Base-by-base conservation (phyloP, 2,797 vertebrate genomes). In the Coregonus ussuriensis region DNA sequence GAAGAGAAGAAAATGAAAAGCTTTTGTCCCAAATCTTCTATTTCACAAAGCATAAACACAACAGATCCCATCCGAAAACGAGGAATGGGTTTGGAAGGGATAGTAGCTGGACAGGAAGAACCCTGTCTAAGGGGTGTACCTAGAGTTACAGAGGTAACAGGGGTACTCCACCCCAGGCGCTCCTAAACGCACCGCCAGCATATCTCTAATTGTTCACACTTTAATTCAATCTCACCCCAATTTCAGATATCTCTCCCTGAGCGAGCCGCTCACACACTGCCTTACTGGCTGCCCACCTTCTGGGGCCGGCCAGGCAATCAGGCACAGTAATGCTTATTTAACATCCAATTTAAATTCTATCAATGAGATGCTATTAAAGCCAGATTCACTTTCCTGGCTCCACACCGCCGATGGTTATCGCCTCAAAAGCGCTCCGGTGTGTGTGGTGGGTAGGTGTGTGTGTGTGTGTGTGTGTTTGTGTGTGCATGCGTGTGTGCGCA, bases 301-400 rank as follows among this genome's bases (percentile, higher is more conserved):
- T 47, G 41, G 9, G 41, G 41, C 41, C 0, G 41, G 41, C 41
- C 56, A 74, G 66, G 47, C 71, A 71, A 71, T 72, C 37, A 71
- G 79, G 29, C 4, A 69, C 35, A 37, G 67, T 72, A 41, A 77
- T 75, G 53, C 41, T 74, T 71, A 77, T 74, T 74, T 74, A 74
- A 71, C 72, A 72, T 65, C 73, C 72, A 68, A 81, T 66, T 77
- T 74, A 53, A 70, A 71, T 47, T 47, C 62, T 63, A 29, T 54
- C 16, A 59, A 65, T 63, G 52, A 74, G 54, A 56, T 11, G 70
- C 41, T 66, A 71, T 74, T 77, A 54, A 5, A n/a, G 41, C 33
- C n/a, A 47, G 47, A 9, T 41, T 21, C 41, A 47, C 41, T 47
- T 47, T 47, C 41, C 41, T 47, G 41, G 41, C 41, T 47, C 41